Percentiles rank a stretch among this genome's conserved stretches.
Conservation (phyloP, 2,113 vertebrate species). For the Neogale vison region DNA sequence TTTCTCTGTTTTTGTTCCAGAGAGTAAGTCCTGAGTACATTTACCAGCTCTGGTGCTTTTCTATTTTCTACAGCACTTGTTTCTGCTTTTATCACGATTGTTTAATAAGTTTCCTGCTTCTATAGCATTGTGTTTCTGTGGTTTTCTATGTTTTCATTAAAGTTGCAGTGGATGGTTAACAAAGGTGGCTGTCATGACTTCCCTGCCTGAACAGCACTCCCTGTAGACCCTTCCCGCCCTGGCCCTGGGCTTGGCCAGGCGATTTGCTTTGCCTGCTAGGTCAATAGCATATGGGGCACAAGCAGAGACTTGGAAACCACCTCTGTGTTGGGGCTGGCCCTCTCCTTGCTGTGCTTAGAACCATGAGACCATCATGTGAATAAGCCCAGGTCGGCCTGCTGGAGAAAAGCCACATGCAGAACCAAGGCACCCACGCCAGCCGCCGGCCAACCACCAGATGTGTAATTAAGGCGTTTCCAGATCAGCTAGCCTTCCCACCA, state of each 20-base stretch:
- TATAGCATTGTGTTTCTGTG: neutral
- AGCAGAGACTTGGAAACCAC: accelerated
- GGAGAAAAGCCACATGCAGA: neutral
- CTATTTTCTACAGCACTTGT: neutral
- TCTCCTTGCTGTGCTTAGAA: neutral
- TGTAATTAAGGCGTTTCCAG: no score
- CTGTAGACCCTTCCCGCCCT: accelerated
- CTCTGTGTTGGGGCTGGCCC: neutral
- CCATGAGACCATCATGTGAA: accelerated
- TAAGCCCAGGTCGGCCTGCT: neutral
- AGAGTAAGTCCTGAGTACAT: neutral
- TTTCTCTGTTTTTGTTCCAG: neutral
- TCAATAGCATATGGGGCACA: neutral
- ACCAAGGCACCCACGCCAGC: accelerated
- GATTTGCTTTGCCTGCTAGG: no score
- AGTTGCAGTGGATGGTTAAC: neutral
- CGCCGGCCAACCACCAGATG: neutral
- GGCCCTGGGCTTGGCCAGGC: neutral
- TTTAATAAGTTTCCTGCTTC: neutral
- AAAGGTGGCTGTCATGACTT: accelerated
- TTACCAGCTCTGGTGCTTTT: neutral
- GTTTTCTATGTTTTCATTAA: neutral
- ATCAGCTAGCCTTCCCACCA: neutral
- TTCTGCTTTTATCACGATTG: neutral
- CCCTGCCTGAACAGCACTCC: neutral